Percentiles rank a stretch among this genome's conserved stretches.
phyloP scores from a whole-genome alignment of 2,888 invertebrate genomes.

The Melipona bicolor region DNA sequence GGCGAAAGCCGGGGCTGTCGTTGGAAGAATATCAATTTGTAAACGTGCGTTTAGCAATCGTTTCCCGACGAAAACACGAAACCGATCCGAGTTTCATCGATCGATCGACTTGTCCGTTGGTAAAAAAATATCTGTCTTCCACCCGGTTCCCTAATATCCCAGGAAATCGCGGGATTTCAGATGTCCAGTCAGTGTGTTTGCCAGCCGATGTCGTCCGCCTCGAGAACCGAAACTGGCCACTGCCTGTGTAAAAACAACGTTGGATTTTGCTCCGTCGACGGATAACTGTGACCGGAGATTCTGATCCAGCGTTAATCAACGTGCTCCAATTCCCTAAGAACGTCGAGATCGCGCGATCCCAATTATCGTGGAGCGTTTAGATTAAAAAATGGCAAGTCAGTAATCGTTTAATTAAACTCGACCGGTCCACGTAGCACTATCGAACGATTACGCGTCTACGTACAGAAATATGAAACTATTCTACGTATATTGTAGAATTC shows the following conservation, averaged over 20 bases:
- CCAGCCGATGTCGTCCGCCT: not conserved
- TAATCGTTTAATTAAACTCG: too few species aligned
- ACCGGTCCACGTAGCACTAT: too few species aligned
- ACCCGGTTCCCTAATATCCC: too few species aligned
- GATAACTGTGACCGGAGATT: not conserved
- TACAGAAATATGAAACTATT: too few species aligned
- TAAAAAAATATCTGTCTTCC: constrained; percentile 2
- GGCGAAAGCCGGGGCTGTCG: not conserved
- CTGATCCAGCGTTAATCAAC: not conserved
- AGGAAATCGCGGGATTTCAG: constrained; percentile 23
- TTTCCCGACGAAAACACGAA: not conserved
- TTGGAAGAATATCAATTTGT: not conserved
- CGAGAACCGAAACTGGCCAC: constrained; percentile 14
- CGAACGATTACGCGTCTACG: too few species aligned
- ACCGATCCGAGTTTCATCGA: not conserved
- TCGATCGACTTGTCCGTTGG: not conserved
- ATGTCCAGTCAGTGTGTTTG: not conserved
- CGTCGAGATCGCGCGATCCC: too few species aligned
- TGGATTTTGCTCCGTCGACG: not conserved
- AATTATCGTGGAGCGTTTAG: too few species aligned
- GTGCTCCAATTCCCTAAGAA: too few species aligned
- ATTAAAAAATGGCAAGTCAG: too few species aligned
- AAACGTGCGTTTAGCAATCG: not conserved
- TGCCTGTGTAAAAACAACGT: constrained; percentile 4
- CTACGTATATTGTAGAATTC: too few species aligned